Evolutionary conservation across 1,140 invertebrate species (phyloP).

Genomic region (Nylanderia fulva): DNA sequence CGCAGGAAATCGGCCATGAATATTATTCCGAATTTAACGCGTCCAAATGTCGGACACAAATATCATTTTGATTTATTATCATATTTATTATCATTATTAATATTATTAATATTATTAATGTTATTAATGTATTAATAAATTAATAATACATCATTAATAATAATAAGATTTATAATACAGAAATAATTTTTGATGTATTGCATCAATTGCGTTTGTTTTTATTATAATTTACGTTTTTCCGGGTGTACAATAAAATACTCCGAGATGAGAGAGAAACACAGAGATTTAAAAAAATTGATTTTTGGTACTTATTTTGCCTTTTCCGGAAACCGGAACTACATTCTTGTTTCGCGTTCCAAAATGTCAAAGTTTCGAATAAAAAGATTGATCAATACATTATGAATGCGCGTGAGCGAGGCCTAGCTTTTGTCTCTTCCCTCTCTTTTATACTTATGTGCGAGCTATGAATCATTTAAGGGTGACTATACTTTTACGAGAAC

Average conservation of each 20-base stretch:
- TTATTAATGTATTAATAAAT: neutral
- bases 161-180: neutral
- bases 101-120: too few species aligned
- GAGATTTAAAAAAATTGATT: too few species aligned
- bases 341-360: neutral
- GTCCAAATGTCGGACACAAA: neutral
- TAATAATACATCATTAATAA: neutral
- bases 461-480: constrained; percentile 55
- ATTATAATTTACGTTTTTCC: neutral
- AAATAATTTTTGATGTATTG: neutral
- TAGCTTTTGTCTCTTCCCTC: constrained; percentile 23
- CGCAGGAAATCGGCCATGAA: neutral
- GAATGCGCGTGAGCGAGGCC: neutral
- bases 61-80: neutral
- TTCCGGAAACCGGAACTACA: neutral
- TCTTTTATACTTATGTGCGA: constrained; percentile 13
- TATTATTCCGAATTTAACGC: neutral
- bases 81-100: too few species aligned
- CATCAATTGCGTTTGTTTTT: neutral
- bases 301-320: neutral
- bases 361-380: constrained; percentile 21
- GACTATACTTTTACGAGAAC: neutral
- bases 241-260: neutral
- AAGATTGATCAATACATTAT: constrained; percentile 31
- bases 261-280: neutral